phyloP scores from a whole-genome alignment of 2,797 vertebrate genomes.

The Epinephelus malabaricus region DNA sequence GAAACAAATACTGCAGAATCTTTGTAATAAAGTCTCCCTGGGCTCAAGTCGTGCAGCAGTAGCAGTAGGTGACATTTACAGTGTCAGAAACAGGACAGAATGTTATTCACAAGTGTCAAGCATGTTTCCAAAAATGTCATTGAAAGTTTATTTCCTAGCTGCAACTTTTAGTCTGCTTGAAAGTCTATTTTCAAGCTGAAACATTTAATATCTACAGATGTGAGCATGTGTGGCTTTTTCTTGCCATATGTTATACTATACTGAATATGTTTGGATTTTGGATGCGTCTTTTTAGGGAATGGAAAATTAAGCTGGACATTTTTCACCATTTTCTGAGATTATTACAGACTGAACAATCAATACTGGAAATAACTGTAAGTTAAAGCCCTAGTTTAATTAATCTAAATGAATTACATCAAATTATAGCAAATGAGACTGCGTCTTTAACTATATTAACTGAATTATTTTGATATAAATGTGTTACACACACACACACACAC shows the following conservation, averaged over 20 bases:
- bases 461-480: not conserved
- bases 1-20: not conserved
- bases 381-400: not conserved
- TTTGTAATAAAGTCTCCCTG: not conserved
- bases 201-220: not conserved
- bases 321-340: not conserved
- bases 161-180: no score
- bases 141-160: not conserved
- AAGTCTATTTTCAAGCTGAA: not conserved
- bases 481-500: not conserved
- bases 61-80: not conserved
- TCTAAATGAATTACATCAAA: not conserved
- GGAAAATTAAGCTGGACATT: not conserved
- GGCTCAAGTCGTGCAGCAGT: not conserved
- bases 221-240: not conserved
- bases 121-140: not conserved
- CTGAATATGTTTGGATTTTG: not conserved
- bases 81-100: not conserved
- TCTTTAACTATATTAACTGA: not conserved
- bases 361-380: not conserved
- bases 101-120: not conserved
- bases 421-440: not conserved
- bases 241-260: not conserved
- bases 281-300: accelerated
- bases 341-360: not conserved